phyloP scores from a whole-genome alignment of 2,888 invertebrate species.

The Clusia tigrina region DNA sequence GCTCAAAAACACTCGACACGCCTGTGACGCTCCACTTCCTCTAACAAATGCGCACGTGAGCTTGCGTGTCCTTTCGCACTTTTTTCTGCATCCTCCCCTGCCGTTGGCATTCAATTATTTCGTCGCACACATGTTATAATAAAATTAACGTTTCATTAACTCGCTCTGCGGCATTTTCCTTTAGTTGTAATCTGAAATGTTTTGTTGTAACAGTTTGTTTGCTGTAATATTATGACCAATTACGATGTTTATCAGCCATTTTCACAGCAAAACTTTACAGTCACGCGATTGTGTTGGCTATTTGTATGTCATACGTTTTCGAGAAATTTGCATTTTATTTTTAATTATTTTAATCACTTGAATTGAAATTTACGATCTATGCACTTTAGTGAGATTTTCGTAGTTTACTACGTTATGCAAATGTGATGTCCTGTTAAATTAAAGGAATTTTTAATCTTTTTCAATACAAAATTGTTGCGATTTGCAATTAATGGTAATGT shows the following conservation, averaged over 20 bases:
- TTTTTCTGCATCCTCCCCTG: conserved; percentile 13
- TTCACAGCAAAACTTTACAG: conserved; percentile 42
- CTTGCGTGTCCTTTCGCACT: conserved; percentile 33
- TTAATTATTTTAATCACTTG: not conserved
- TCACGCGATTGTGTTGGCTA: conserved; percentile 36
- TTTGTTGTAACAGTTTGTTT: conserved; percentile 33
- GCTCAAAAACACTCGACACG: too few species aligned
- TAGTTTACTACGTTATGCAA: not conserved
- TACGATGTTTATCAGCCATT: conserved; percentile 48
- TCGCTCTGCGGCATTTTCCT: not conserved
- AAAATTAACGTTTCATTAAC: conserved; percentile 37
- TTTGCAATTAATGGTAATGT: not conserved
- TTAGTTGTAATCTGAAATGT: conserved; percentile 6
- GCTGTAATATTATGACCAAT: conserved; percentile 50
- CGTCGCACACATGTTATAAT: conserved; percentile 27
- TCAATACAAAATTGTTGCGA: not conserved
- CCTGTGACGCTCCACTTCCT: not conserved
- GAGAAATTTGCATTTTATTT: not conserved
- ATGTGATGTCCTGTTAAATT: not conserved
- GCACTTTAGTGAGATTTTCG: not conserved
- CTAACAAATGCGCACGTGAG: conserved; percentile 29
- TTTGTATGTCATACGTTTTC: not conserved
- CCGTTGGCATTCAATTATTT: conserved; percentile 13
- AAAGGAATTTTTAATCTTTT: not conserved
- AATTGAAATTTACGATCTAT: not conserved